Conservation (phyloP, 2,113 vertebrate species). For the Phalacrocorax pelagicus region DNA sequence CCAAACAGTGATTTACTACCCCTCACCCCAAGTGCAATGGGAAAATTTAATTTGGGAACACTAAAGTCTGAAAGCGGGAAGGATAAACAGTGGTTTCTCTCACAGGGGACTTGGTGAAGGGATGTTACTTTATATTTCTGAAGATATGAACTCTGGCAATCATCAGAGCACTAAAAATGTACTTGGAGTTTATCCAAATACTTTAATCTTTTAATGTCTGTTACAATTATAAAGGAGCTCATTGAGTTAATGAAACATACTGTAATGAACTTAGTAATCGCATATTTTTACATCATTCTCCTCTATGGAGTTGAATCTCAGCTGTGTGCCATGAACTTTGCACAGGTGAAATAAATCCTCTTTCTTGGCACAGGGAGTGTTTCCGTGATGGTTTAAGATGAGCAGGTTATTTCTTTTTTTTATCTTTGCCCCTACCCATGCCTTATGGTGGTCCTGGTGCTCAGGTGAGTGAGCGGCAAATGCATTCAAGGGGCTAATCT, state of each 20-base stretch:
- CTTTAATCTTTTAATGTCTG: not conserved
- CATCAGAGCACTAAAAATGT: not conserved
- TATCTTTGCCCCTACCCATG: not conserved
- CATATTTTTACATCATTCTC: not conserved
- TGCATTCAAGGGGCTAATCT: rapidly evolving
- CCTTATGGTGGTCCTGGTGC: not conserved
- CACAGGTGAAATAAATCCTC: not conserved
- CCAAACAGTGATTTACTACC: not conserved
- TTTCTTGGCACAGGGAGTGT: not conserved
- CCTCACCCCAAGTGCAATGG: not conserved
- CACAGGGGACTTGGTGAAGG: not conserved
- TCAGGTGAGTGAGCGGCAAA: not conserved
- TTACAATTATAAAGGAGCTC: conserved; percentile 12
- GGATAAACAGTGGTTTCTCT: not conserved
- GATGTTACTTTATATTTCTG: not conserved
- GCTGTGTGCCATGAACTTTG: not conserved
- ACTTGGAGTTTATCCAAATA: conserved; percentile 2
- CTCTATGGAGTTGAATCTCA: not conserved
- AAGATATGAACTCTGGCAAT: not conserved
- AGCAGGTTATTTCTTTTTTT: not conserved
- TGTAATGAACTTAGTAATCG: conserved; percentile 1
- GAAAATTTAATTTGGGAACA: not conserved
- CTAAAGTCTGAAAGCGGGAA: not conserved
- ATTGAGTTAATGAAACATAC: conserved; percentile 37
- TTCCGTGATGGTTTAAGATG: not conserved